Evolutionary conservation across 1,140 invertebrate genomes (phyloP).

Genomic region (Venustaconcha ellipsiformis): DNA sequence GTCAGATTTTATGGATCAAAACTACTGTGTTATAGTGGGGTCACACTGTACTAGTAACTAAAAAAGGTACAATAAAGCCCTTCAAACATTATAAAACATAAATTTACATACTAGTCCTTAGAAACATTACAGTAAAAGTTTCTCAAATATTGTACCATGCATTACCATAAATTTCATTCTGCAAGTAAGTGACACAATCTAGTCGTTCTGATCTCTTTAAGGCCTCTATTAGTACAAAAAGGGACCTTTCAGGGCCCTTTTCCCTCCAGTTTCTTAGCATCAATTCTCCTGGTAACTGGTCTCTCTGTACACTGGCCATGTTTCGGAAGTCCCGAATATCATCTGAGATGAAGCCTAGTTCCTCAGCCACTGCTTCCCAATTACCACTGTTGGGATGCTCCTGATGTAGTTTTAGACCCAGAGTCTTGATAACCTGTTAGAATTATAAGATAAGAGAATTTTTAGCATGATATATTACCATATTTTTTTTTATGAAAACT

Average conservation of each 20-base stretch:
- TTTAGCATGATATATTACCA: too few species aligned
- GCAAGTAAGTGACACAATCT: slow-evolving; percentile 16
- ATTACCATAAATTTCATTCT: slow-evolving; percentile 24
- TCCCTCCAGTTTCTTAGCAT: slow-evolving; percentile 19
- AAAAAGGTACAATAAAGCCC: too few species aligned
- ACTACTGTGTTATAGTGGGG: too few species aligned
- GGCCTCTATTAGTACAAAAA: slow-evolving; percentile 21
- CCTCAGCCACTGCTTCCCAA: slow-evolving; percentile 26
- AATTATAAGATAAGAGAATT: too few species aligned
- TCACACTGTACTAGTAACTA: too few species aligned
- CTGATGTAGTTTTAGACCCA: slow-evolving; percentile 16
- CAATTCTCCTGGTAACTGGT: slow-evolving; percentile 5
- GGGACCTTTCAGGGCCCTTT: neutral
- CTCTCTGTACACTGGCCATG: slow-evolving; percentile 7
- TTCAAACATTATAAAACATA: too few species aligned
- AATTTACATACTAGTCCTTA: too few species aligned
- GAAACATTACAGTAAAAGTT: too few species aligned
- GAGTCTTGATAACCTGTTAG: slow-evolving; percentile 10
- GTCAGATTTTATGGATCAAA: too few species aligned
- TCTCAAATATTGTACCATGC: neutral
- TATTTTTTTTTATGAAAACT: too few species aligned
- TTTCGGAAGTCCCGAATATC: slow-evolving; percentile 16
- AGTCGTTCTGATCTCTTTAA: slow-evolving; percentile 4
- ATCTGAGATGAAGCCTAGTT: slow-evolving; percentile 15
- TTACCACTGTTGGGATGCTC: slow-evolving; percentile 7